Evolutionary conservation across 1,140 invertebrate genomes (phyloP), one percentile per base, ranked within the genome.

Genomic region (Lepidotrigona ventralis): DNA sequence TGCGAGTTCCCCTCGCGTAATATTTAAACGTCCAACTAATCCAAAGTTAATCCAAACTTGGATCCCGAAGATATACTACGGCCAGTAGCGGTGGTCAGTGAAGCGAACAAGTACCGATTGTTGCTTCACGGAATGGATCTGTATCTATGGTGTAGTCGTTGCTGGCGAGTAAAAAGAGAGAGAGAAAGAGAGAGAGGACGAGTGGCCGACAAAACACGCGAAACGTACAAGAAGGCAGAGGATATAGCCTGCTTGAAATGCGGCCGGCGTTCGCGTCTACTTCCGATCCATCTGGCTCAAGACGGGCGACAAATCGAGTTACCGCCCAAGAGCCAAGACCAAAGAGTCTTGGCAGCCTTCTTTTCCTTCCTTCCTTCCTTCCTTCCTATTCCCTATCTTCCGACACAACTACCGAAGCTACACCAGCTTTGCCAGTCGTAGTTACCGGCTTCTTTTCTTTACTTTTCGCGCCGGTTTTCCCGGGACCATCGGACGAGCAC

Each of bases 201-300:
- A 56, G 77, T 73, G 77, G 71, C 70, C 73, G 71, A 71, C 76
- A 84, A 87, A 86, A 87, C 83, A 87, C 86, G 77, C 80, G 71
- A 79, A 66, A 66, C 71, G 17, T 73, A 64, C 51, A 63, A 68
- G 69, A 46, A 69, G 17, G 84, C 46, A 54, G 53, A 60, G 60
- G 54, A 85, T 83, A 82, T 81, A 84, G 89, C 81, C 90, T 91
- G 87, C 86, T 91, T 91, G 88, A 90, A 88, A 91, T 91, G 90
- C 91, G 91, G 88, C 85, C 79, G 85, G 88, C 89, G 87, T 91
- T 87, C 89, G 89, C 88, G 89, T 91, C 90, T 91, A 91, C 91
- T 91, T 91, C 90, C 91, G 90, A 91, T 91, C 91, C 91, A 91
- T 91, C 91, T 91, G 91, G 88, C 90, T 90, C 91, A 91, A 91